Conservation (phyloP, 1,140 invertebrate species). For the Drosophila burlai region DNA sequence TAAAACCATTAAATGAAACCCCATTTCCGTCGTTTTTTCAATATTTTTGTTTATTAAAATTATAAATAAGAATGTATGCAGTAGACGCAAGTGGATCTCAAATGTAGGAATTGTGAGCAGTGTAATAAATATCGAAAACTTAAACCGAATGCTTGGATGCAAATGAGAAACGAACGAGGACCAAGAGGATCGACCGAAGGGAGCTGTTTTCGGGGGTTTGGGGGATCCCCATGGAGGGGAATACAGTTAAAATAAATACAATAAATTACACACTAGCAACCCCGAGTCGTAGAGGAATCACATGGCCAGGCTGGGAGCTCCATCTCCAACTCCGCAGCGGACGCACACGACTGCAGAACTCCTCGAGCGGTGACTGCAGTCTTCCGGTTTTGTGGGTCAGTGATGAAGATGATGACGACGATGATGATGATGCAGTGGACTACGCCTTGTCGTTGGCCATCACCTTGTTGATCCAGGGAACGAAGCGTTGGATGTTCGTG, state of each 20-base stretch:
- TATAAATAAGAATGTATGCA: slow-evolving; percentile 37
- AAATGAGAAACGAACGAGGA: slow-evolving; percentile 28
- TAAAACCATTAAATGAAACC: too few species aligned
- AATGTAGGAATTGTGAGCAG: slow-evolving; percentile 28
- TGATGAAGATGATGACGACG: neutral
- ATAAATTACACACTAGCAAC: slow-evolving; percentile 77
- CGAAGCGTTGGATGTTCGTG: slow-evolving; percentile 96
- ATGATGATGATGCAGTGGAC: slow-evolving; percentile 4
- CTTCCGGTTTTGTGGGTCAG: slow-evolving; percentile 33
- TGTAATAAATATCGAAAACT: slow-evolving; percentile 65
- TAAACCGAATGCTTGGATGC: slow-evolving; percentile 33
- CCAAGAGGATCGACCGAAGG: slow-evolving; percentile 6
- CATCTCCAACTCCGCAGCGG: slow-evolving; percentile 19
- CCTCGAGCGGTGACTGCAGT: slow-evolving; percentile 64
- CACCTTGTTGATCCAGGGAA: slow-evolving; percentile 95
- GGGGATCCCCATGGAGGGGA: neutral
- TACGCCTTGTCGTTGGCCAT: slow-evolving; percentile 86
- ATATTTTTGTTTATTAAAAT: slow-evolving; percentile 29
- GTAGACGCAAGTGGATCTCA: slow-evolving; percentile 43
- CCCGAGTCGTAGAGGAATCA: slow-evolving; percentile 83
- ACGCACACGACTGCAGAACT: slow-evolving; percentile 52
- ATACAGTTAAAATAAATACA: slow-evolving; percentile 68
- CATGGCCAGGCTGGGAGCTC: slow-evolving; percentile 69
- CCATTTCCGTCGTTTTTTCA: neutral
- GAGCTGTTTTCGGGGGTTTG: slow-evolving; percentile 5